phyloP scores from a whole-genome alignment of 2,113 vertebrate genomes.

The Pangasianodon gigas region DNA sequence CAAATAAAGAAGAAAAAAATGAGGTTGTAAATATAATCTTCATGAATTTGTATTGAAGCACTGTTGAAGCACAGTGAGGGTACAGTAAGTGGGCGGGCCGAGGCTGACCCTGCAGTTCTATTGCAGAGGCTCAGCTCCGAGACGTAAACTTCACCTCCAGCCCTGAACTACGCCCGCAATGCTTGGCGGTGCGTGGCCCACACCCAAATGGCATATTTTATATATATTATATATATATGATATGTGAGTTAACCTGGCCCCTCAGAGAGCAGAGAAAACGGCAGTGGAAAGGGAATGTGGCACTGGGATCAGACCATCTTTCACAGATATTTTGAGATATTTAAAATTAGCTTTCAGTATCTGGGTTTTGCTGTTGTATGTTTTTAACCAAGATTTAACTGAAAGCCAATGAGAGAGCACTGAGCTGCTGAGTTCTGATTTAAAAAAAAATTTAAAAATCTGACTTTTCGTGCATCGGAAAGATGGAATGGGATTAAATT shows the following conservation, averaged over 20 bases:
- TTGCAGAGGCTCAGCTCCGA: constrained; percentile 71
- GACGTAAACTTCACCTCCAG: constrained; percentile 38
- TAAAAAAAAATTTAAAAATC: background rate
- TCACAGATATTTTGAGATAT: background rate
- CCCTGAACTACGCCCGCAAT: constrained; percentile 63
- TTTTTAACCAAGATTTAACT: constrained; percentile 1
- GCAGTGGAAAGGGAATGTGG: constrained; percentile 37
- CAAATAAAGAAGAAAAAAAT: constrained; percentile 60
- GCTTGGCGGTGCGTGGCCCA: constrained; percentile 67
- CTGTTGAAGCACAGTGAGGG: constrained; percentile 67
- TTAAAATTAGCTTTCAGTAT: background rate
- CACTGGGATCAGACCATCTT: constrained; percentile 17
- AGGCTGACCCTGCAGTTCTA: constrained; percentile 77
- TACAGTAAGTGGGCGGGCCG: constrained; percentile 69
- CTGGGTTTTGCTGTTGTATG: background rate
- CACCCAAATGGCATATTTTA: constrained; percentile 78
- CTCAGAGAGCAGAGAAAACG: constrained; percentile 64
- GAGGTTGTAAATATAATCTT: constrained; percentile 82
- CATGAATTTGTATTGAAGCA: constrained; percentile 70
- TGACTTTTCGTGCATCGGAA: background rate
- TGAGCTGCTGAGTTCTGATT: background rate
- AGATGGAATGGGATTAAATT: background rate
- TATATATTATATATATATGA: constrained; percentile 85
- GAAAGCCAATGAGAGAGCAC: background rate
- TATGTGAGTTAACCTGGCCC: constrained; percentile 82